These are phyloP conservation scores for Zoroaster sp. DNA, from an alignment of 53 echinoderm and acorn worm species.

Conservation along the genomic window DNA sequence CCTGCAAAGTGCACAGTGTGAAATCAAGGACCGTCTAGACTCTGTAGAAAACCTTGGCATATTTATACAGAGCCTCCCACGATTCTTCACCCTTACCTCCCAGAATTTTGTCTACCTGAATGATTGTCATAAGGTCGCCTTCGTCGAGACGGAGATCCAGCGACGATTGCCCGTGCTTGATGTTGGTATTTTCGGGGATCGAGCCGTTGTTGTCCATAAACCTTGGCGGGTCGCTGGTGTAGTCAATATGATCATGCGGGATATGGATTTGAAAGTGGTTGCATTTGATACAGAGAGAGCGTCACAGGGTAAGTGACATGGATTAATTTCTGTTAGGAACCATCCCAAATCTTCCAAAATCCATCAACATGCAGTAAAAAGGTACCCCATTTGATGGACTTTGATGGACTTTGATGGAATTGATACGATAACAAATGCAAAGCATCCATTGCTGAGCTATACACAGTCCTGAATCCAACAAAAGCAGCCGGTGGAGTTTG, in stretches of 20 bases:
- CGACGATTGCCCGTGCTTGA: neutral
- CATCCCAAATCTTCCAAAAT: too few species aligned
- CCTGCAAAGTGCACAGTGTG: neutral
- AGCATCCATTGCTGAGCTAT: too few species aligned
- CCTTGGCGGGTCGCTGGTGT: slow-evolving; percentile 8
- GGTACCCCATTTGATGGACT: too few species aligned
- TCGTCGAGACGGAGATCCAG: neutral
- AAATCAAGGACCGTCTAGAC: neutral
- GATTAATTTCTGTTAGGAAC: too few species aligned
- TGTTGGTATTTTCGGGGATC: slow-evolving; percentile 7
- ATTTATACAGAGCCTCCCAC: slow-evolving; percentile 2
- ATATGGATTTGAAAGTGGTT: neutral
- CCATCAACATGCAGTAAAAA: too few species aligned
- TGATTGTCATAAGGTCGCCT: neutral
- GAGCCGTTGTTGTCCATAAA: neutral
- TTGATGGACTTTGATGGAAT: too few species aligned
- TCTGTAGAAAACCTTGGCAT: neutral
- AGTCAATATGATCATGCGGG: slow-evolving; percentile 21
- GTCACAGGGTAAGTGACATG: neutral
- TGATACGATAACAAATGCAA: too few species aligned
- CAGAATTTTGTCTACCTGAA: slow-evolving; percentile 16
- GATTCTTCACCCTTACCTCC: slow-evolving; percentile 21
- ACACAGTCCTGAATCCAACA: too few species aligned
- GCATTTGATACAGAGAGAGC: slow-evolving; percentile 47
- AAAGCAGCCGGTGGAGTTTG: too few species aligned